Percentiles rank a stretch among this genome's conserved stretches.
Conservation (phyloP, 2,113 vertebrate species). For the Xenus cinereus region DNA sequence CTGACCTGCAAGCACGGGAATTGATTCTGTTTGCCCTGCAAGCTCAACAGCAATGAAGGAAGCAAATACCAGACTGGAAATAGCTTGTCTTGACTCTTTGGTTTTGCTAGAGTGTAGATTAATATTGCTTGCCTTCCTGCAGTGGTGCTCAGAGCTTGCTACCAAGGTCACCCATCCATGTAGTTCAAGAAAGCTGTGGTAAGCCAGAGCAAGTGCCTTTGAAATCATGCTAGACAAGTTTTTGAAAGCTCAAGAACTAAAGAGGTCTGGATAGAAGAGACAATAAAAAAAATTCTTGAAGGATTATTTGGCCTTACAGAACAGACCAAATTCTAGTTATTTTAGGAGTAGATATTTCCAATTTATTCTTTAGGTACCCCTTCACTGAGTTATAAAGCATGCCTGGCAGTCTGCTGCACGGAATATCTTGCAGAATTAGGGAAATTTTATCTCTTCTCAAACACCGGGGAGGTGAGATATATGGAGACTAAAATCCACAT, state of each 20-base stretch:
- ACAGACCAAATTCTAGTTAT: neutral
- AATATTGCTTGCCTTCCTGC: neutral
- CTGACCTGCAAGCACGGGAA: neutral
- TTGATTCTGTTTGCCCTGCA: neutral
- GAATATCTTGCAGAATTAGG: conserved; percentile 1
- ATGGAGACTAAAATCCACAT: neutral
- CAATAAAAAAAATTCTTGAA: neutral
- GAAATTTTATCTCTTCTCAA: conserved; percentile 12
- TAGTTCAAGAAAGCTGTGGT: neutral
- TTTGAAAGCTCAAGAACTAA: neutral
- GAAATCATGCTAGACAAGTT: neutral
- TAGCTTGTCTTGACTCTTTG: neutral
- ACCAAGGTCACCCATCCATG: neutral
- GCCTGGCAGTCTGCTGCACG: neutral
- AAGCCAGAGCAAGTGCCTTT: neutral
- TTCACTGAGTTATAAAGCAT: neutral
- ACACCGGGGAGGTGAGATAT: neutral
- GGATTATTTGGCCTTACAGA: neutral
- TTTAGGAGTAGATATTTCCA: neutral
- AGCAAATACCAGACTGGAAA: neutral
- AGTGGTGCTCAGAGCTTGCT: neutral
- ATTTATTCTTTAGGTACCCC: neutral
- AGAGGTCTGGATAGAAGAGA: neutral
- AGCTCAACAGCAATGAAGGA: neutral
- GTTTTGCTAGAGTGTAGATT: neutral